Evolutionary conservation across 2,888 invertebrate species (phyloP), one percentile per base, ranked within the genome.

Genomic region (Diaphora mendica): DNA sequence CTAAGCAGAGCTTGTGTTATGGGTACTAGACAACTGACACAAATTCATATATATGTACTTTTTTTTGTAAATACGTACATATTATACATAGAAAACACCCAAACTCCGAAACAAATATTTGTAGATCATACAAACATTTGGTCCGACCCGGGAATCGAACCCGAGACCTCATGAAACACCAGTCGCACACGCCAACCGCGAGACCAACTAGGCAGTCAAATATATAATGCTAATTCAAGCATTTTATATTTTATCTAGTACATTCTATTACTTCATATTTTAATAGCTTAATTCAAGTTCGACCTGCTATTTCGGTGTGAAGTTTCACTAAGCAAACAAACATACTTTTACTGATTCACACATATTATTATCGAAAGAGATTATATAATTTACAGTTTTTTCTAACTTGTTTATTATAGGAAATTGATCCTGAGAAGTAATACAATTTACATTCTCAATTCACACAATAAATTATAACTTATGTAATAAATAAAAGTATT

Each of bases 401-500:
- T 62, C 59, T 62, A 17, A 30, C 17, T 4, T 62, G 59, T 62
- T 62, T 30, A 62, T 62, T 62, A 30, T 17, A 55, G 8, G 26
- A n/a, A 55, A 55, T 55, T 26, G 11, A 55, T 55, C 55, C 55
- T 62, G 59, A 30, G 15, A 62, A 30, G 3, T 62, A 62, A 17
- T 62, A 26, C 15, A 15, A n/a, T 55, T n/a, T 55, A 26, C 11
- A 55, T 55, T 55, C 26, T 65, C 15, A n/a, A 42, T 23, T 42
- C 17, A 9, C n/a, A 66, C 11, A 66, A 44, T 17, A n/a, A n/a
- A 26, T 26, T 13, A 42, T 42, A 66, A 26, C 15, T 42, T 66
- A 26, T n/a, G 42, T 66, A 42, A n/a, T n/a, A n/a, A 66, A 66
- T 66, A 42, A 66, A 42, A 42, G 26, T 66, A 26, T 65, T 15